Evolutionary conservation across 2,888 invertebrate genomes (phyloP).

Genomic region (Dasysyrphus tricinctus): DNA sequence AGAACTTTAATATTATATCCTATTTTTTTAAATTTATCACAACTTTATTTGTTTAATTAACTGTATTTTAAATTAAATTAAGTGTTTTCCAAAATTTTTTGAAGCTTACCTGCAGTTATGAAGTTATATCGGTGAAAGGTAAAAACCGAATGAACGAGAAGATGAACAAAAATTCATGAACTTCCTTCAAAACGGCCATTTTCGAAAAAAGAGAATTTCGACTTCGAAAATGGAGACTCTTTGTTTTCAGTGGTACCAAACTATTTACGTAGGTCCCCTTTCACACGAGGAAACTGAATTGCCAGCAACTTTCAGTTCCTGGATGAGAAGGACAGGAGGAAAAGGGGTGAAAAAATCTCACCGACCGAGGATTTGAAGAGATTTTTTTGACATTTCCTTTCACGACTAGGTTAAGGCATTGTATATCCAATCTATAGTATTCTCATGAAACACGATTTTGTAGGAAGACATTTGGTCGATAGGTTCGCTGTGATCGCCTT

Average conservation of each 20-base stretch:
- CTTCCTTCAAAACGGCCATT: constrained; percentile 58
- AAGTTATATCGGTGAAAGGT: constrained; percentile 81
- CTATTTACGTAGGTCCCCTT: too few species aligned
- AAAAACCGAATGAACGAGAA: constrained; percentile 83
- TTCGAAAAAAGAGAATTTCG: constrained; percentile 32
- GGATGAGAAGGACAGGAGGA: too few species aligned
- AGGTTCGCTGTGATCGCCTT: too few species aligned
- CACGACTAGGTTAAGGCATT: too few species aligned
- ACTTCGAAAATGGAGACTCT: constrained; percentile 8
- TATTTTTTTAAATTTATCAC: constrained; percentile 30
- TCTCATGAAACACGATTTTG: too few species aligned
- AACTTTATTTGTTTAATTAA: constrained; percentile 19
- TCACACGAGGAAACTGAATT: too few species aligned
- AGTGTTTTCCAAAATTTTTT: background rate
- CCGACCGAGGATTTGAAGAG: too few species aligned
- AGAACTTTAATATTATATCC: rapidly evolving
- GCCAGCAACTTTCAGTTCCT: too few species aligned
- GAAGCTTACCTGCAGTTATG: constrained; percentile 81
- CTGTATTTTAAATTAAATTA: background rate
- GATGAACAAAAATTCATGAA: constrained; percentile 40
- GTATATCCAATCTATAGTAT: too few species aligned
- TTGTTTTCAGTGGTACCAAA: background rate
- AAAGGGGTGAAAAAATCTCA: too few species aligned
- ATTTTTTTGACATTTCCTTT: too few species aligned
- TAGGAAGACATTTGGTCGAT: too few species aligned